Evolutionary conservation across 2,888 invertebrate genomes (phyloP).

Genomic region (Phragmatobia fuliginosa): DNA sequence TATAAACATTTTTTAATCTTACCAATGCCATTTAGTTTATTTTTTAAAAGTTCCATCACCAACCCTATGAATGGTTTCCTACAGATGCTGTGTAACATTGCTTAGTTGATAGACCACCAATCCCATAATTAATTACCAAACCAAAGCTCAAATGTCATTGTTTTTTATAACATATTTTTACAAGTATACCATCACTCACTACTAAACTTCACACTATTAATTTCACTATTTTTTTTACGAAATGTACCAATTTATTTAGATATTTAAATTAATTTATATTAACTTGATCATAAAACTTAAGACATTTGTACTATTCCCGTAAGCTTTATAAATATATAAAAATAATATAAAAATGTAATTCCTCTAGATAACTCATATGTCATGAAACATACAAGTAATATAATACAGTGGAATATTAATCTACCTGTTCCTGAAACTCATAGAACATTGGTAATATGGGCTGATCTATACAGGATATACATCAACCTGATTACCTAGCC

Average conservation of each 20-base stretch:
- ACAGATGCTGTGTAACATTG: background rate
- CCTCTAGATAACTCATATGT: conserved; percentile 63
- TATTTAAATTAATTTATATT: no score
- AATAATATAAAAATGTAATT: conserved; percentile 54
- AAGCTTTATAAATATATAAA: conserved; percentile 5
- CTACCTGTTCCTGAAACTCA: conserved; percentile 58
- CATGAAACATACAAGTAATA: conserved; percentile 60
- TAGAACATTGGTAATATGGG: conserved; percentile 31
- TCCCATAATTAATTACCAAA: background rate
- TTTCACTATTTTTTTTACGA: background rate
- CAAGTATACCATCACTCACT: background rate
- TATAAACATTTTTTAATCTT: background rate
- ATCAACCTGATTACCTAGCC: conserved; percentile 22
- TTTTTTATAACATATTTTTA: background rate
- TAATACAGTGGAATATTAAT: conserved; percentile 63
- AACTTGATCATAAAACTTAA: no score
- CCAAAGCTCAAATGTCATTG: background rate
- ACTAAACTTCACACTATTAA: no score
- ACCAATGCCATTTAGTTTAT: background rate
- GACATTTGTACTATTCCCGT: background rate
- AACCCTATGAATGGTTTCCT: background rate
- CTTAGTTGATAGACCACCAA: background rate
- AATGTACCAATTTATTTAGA: background rate
- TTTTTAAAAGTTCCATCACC: background rate
- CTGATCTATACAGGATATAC: conserved; percentile 40